Conservation (phyloP, 2,113 vertebrate species). For the Nansenia antarctica region DNA sequence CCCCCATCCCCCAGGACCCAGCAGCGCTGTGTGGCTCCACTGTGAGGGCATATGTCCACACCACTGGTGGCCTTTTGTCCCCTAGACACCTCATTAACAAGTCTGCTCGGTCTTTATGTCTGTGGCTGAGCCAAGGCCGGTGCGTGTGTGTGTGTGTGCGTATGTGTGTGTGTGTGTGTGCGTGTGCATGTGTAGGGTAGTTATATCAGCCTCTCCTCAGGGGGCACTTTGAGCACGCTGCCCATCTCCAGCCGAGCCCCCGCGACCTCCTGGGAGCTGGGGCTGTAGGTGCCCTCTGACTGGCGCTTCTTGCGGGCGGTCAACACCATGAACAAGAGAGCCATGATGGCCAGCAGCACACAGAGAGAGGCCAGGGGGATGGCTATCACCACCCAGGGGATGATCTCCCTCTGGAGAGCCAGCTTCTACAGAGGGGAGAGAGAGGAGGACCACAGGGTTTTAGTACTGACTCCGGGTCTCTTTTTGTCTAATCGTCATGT, state of each 20-base stretch:
- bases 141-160: conserved; percentile 2
- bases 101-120: background rate
- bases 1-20: background rate
- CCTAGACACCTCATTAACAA: conserved; percentile 21
- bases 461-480: background rate
- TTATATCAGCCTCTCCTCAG: conserved; percentile 92
- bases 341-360: conserved; percentile 83
- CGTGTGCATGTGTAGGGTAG: background rate
- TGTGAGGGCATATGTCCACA: background rate
- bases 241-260: conserved; percentile 97
- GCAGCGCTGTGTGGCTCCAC: conserved; percentile 13
- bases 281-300: conserved; percentile 96
- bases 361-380: conserved; percentile 89
- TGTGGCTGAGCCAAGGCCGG: no score
- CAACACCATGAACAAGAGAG: conserved; percentile 85
- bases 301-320: conserved; percentile 93
- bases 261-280: conserved; percentile 94
- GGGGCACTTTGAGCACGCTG: conserved; percentile 95
- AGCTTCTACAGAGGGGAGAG: conserved; percentile 79
- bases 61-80: background rate
- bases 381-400: conserved; percentile 88
- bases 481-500: background rate
- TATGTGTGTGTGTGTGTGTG: background rate
- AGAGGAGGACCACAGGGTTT: background rate
- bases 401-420: conserved; percentile 60